These are phyloP conservation scores for Odontocolon sp. DNA, from an alignment of 2,888 invertebrate species.

Conservation along the genomic window DNA sequence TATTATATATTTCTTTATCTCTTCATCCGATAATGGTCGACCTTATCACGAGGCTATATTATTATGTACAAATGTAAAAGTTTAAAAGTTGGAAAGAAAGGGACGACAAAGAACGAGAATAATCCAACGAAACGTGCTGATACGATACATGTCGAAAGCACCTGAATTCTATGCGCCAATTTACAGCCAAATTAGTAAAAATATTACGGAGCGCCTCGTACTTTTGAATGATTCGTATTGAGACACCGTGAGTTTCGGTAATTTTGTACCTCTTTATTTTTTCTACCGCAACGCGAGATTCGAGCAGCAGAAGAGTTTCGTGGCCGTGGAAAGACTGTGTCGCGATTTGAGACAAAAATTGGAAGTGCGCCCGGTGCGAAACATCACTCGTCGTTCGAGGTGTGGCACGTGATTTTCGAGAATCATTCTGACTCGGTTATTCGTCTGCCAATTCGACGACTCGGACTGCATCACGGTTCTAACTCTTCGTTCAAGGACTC, in stretches of 20 bases:
- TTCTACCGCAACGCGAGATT: neutral
- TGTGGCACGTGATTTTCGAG: conserved; percentile 26
- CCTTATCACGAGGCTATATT: conserved; percentile 43
- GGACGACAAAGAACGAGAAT: conserved; percentile 3
- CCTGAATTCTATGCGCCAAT: conserved; percentile 44
- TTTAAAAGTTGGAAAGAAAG: conserved; percentile 32
- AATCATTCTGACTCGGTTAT: conserved; percentile 1
- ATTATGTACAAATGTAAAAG: conserved; percentile 53
- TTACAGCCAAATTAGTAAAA: conserved; percentile 37
- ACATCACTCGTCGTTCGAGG: conserved; percentile 38
- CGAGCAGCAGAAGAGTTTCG: conserved; percentile 10
- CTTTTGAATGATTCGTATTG: conserved; percentile 13
- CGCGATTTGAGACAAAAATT: conserved; percentile 33
- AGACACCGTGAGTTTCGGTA: neutral
- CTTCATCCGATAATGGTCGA: conserved; percentile 33
- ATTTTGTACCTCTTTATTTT: neutral
- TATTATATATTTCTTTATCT: conserved; percentile 40
- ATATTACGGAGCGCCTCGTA: conserved; percentile 5
- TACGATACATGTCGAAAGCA: conserved; percentile 34
- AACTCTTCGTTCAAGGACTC: neutral
- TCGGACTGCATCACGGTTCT: neutral
- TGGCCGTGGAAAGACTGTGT: conserved; percentile 20
- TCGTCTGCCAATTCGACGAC: conserved; percentile 37
- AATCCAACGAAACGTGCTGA: neutral
- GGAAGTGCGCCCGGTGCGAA: conserved; percentile 28